Evolutionary conservation across 2,113 vertebrate genomes (phyloP), one percentile per base, ranked within the genome.

Genomic region (Cryptotis parvus): DNA sequence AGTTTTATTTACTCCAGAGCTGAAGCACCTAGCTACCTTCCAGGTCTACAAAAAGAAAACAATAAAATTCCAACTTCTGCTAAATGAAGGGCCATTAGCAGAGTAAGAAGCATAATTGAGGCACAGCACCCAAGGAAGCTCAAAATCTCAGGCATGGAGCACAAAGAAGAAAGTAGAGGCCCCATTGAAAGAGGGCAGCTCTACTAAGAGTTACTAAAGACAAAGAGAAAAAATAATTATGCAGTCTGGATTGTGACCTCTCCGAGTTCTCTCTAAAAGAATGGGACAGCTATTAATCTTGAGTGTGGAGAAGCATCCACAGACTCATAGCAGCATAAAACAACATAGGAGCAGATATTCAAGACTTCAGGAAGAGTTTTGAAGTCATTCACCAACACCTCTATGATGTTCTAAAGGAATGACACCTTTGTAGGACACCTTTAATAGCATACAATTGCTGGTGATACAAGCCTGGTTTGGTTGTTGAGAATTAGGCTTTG

Each of bases 1-100:
- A 86, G 37, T 63, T 92, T 85, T 88, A 90, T 83, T 77, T 77
- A 90, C 84, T 31, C n/a, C 16, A 73, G 82, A 83, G 29, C 61
- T 88, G n/a, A n/a, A 94, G 35, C 63, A 73, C 73, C 65, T n/a
- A n/a, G 35, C 4, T 35, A 27, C 63, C 68, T 81, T 84, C 27
- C 41, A 91, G 69, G 2, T 10, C 31, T 31, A 88, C 12, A 7
- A 39, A 22, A n/a, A 84, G 91, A 41, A n/a, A 37, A 33, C n/a
- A n/a, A n/a, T n/a, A n/a, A n/a, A n/a, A n/a, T n/a, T n/a, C n/a
- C n/a, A n/a, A n/a, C 29, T 33, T 49, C n/a, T n/a, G 43, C 45
- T 88, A 65, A 87, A 74, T 31, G 29, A 78, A 69, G 63, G 55
- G 26, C 70, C 69, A 70, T 88, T 92, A 75, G 39, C 43, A 14